These are phyloP conservation scores for Cynaeus angustus DNA, from an alignment of 2,888 invertebrate genomes.

Conservation along the genomic window DNA sequence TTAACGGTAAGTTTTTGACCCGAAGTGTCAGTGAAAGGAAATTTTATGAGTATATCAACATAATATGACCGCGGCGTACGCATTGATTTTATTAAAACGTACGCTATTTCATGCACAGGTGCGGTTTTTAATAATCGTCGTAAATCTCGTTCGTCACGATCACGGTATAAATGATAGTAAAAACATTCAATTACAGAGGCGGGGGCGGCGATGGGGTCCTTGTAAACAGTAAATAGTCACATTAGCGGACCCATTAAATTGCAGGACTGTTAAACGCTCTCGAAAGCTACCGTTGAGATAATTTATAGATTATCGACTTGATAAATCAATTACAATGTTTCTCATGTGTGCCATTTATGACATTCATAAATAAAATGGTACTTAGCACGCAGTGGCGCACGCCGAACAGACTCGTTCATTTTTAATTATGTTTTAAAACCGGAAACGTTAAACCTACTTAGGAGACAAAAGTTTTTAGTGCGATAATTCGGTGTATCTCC, in stretches of 20 bases:
- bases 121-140: conserved; percentile 43
- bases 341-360: conserved; percentile 32
- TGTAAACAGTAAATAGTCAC: conserved; percentile 30
- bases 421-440: not conserved
- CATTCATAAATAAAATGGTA: conserved; percentile 20
- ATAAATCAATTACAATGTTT: conserved; percentile 46
- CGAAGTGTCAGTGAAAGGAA: conserved; percentile 44
- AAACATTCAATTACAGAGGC: conserved; percentile 38
- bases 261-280: conserved; percentile 34
- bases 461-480: not conserved
- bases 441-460: too few relatives aligned
- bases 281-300: conserved; percentile 45
- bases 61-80: conserved; percentile 28
- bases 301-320: conserved; percentile 44
- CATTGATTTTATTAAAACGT: conserved; percentile 37
- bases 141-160: conserved; percentile 37
- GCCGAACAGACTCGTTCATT: not conserved
- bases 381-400: not conserved
- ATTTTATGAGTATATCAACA: conserved; percentile 35
- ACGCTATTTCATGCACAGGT: conserved; percentile 36
- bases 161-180: conserved; percentile 27
- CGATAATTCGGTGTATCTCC: too few relatives aligned
- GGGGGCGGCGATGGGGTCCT: conserved; percentile 34
- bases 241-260: conserved; percentile 38
- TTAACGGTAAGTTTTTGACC: conserved; percentile 9